These are phyloP conservation scores for Paraplagusia blochii DNA, from an alignment of 2,113 vertebrate genomes.

Conservation along the genomic window DNA sequence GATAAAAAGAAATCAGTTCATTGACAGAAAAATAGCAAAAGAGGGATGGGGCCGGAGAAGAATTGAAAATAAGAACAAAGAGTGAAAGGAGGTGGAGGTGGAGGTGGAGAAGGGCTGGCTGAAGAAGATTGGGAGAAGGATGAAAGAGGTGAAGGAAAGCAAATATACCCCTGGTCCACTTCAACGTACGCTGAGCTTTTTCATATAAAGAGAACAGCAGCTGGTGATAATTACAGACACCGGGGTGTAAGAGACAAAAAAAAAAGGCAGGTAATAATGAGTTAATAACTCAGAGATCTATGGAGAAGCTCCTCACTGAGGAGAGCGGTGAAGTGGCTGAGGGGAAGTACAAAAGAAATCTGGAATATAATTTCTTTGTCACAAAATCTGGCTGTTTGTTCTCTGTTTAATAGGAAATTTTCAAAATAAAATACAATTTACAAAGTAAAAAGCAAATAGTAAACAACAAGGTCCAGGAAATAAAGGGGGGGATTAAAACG, in stretches of 20 bases:
- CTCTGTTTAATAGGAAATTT: no score
- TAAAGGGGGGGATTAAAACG: no score
- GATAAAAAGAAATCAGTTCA: constrained; percentile 83
- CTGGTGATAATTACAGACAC: constrained; percentile 57
- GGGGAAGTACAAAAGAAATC: constrained; percentile 10
- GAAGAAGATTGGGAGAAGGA: constrained; percentile 44
- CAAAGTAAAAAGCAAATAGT: no score
- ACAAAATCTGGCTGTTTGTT: no score
- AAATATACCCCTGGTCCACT: constrained; percentile 62
- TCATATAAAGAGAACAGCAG: constrained; percentile 61
- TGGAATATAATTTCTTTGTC: background rate
- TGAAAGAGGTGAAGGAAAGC: constrained; percentile 55
- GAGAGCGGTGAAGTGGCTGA: constrained; percentile 61
- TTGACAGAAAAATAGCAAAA: constrained; percentile 76
- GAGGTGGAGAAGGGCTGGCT: constrained; percentile 36
- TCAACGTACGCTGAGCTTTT: constrained; percentile 66
- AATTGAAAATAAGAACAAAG: constrained; percentile 68
- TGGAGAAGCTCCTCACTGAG: constrained; percentile 34
- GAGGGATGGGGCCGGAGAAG: constrained; percentile 52
- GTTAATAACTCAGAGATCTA: constrained; percentile 54
- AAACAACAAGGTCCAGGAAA: no score
- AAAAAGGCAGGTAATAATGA: constrained; percentile 54
- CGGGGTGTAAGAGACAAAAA: constrained; percentile 50
- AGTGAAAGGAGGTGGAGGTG: constrained; percentile 30
- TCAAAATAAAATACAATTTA: no score